Evolutionary conservation across 2,888 invertebrate species (phyloP).

Genomic region (Marronus borbonicus): DNA sequence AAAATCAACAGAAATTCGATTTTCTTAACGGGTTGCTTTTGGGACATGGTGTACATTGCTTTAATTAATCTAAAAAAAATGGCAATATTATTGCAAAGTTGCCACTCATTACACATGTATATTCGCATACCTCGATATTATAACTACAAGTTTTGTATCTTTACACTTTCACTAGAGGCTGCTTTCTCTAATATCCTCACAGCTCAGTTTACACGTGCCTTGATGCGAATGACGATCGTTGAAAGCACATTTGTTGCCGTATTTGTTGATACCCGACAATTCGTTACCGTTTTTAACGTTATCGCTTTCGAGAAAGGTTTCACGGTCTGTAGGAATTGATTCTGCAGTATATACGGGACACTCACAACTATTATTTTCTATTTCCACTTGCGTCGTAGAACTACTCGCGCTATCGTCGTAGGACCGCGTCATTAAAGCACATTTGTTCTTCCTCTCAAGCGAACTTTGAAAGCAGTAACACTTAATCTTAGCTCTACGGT

Average conservation of each 20-base stretch:
- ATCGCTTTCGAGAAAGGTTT: background rate
- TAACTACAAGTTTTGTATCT: background rate
- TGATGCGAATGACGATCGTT: constrained; percentile 17
- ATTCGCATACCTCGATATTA: constrained; percentile 4
- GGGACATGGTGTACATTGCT: background rate
- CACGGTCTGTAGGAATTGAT: background rate
- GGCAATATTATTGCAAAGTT: background rate
- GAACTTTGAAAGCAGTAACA: constrained; percentile 44
- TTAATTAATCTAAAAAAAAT: background rate
- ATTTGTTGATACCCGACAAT: background rate
- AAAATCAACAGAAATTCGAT: background rate
- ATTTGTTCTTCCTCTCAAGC: constrained; percentile 4
- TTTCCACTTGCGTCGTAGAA: constrained; percentile 1
- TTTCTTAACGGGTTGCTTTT: background rate
- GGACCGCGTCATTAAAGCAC: constrained; percentile 13
- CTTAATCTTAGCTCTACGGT: constrained; percentile 41
- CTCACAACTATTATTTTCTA: constrained; percentile 8
- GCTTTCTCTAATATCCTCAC: constrained; percentile 49
- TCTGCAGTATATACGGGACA: constrained; percentile 2
- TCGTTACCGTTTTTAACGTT: constrained; percentile 6
- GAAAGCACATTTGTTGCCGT: constrained; percentile 4
- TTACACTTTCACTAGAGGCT: constrained; percentile 44
- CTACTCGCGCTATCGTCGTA: background rate
- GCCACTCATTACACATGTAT: background rate
- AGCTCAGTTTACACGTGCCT: constrained; percentile 19